phyloP scores from a whole-genome alignment of 2,888 invertebrate species.

The Agrypnus murinus region DNA sequence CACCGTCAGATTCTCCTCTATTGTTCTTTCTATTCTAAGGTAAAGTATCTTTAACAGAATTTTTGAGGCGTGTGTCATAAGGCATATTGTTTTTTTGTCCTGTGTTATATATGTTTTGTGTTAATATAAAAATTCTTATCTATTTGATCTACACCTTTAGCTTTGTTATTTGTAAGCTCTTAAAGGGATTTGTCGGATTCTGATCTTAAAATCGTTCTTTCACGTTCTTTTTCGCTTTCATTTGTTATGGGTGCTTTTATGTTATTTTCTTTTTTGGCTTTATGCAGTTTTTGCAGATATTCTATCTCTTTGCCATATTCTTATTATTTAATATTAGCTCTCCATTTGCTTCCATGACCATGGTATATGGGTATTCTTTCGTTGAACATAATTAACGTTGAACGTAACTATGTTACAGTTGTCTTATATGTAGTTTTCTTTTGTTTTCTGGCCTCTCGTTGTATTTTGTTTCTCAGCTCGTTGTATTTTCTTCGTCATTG shows the following conservation, averaged over 20 bases:
- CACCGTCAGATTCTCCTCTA: too few species aligned
- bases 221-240: not conserved
- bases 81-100: too few species aligned
- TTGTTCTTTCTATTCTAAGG: too few species aligned
- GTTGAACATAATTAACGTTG: not conserved
- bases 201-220: not conserved
- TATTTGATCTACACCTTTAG: too few species aligned
- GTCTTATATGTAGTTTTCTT: not conserved
- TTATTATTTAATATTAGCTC: not conserved
- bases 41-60: too few species aligned
- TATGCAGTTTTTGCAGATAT: not conserved
- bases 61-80: too few species aligned
- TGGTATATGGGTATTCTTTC: not conserved
- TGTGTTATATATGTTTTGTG: too few species aligned
- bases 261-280: not conserved
- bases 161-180: too few species aligned
- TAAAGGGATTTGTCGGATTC: not conserved
- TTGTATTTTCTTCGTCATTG: slow-evolving; percentile 1
- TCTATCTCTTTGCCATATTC: not conserved
- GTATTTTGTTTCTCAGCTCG: not conserved
- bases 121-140: too few species aligned
- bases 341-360: not conserved
- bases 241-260: not conserved
- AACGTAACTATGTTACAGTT: not conserved
- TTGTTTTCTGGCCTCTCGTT: not conserved